Evolutionary conservation across 2,888 invertebrate genomes (phyloP), one percentile per base, ranked within the genome.

Genomic region (Ceraclea dissimilis): DNA sequence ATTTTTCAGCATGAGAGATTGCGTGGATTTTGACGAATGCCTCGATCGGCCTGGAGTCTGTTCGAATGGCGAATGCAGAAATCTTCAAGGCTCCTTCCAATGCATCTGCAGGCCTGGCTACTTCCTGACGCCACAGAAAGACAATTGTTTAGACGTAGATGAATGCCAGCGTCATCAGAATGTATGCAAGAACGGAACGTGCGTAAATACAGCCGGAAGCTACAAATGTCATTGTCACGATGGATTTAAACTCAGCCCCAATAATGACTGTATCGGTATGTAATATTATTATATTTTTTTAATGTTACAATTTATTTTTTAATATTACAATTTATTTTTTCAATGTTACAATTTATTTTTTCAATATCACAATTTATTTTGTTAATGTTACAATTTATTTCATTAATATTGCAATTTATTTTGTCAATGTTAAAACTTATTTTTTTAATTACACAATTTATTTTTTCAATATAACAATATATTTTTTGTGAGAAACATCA

Each of bases 41-140:
- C 75, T 79, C 19, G 88, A 88, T 66, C 71, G 78, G 59, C 73
- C 76, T 1, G 76, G 81, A 1, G 80, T 88, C 1, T 90, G 90
- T 68, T 79, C 79, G 55, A 86, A 89, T 66, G 90, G 90, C 4
- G 83, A 84, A 52, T 91, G 91, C 66, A 80, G 84, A 64, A 91
- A 91, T 69, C 79, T 87, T 1, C 81, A 88, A 63, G 88, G 90
- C 6, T 84, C 86, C 17, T 90, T 87, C 70, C 84, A 87, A 70
- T 90, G 90, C 68, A 80, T 86, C 52, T 90, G 91, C 65, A 79
- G 81, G 63, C 74, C 83, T 0, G 91, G 91, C 0, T 91, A 86
- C 71, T 76, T 81, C 2, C 74, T 90, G 2, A 82, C 84, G 0
- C 75, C 81, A 1, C 74, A 79, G 22, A 71, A 83, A 47, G 85